Percentiles rank a stretch among this genome's conserved stretches.
phyloP scores from a whole-genome alignment of 2,888 invertebrate species.

The Spisula solida region DNA sequence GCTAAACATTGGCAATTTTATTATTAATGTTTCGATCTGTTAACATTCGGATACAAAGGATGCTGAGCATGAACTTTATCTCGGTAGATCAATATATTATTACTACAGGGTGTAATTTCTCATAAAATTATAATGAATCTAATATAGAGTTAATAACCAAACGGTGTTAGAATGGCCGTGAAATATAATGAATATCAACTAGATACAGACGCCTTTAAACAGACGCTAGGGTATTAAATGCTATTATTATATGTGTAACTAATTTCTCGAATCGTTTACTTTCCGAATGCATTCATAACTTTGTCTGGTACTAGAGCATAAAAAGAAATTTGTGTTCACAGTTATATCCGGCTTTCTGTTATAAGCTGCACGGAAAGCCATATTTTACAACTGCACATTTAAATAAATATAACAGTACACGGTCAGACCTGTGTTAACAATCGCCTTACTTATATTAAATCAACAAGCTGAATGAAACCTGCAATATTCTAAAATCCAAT shows the following conservation, averaged over 20 bases:
- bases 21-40: not conserved
- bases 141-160: slow-evolving; percentile 24
- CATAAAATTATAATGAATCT: slow-evolving; percentile 19
- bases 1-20: too few relatives aligned
- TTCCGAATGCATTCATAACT: slow-evolving; percentile 16
- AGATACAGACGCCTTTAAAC: slow-evolving; percentile 34
- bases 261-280: slow-evolving; percentile 36
- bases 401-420: too few relatives aligned
- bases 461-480: too few relatives aligned
- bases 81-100: not conserved
- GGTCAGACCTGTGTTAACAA: too few relatives aligned
- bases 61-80: not conserved
- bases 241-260: slow-evolving; percentile 12
- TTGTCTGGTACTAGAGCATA: slow-evolving; percentile 1
- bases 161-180: slow-evolving; percentile 37
- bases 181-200: slow-evolving; percentile 53
- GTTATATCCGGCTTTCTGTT: not conserved
- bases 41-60: not conserved
- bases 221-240: not conserved
- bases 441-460: too few relatives aligned
- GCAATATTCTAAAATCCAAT: too few relatives aligned
- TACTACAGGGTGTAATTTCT: slow-evolving; percentile 6
- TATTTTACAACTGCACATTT: not conserved
- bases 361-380: not conserved
- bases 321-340: not conserved